phyloP scores from a whole-genome alignment of 1,140 invertebrate genomes.

The Papilio polyxenes region DNA sequence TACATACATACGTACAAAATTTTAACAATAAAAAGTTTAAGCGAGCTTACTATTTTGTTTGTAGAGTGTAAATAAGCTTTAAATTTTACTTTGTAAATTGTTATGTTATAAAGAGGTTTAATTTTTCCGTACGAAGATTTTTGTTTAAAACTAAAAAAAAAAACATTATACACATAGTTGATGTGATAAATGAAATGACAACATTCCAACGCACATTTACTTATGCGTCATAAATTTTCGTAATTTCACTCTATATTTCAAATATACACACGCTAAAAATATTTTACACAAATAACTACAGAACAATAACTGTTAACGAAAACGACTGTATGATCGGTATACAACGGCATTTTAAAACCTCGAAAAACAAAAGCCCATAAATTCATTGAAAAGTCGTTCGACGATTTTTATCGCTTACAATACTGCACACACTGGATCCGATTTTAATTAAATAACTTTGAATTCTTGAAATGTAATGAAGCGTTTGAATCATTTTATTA shows the following conservation, averaged over 20 bases:
- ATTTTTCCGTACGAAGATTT: neutral
- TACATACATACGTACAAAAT: slow-evolving; percentile 5
- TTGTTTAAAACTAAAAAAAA: neutral
- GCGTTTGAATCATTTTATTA: neutral
- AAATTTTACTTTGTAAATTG: neutral
- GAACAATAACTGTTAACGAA: slow-evolving; percentile 8
- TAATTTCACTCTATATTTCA: neutral
- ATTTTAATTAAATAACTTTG: slow-evolving; percentile 19
- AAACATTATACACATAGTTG: neutral
- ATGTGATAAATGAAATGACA: neutral
- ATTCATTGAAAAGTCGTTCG: slow-evolving; percentile 10
- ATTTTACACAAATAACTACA: slow-evolving; percentile 2
- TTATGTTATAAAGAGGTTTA: neutral
- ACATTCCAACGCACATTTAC: neutral
- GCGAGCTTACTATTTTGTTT: neutral
- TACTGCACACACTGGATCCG: neutral
- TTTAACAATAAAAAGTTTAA: slow-evolving; percentile 9
- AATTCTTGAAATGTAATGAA: neutral
- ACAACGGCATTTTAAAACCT: slow-evolving; percentile 25
- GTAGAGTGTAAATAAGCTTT: neutral
- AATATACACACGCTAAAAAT: neutral
- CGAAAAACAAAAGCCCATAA: slow-evolving; percentile 16
- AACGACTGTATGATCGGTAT: neutral
- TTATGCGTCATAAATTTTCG: neutral
- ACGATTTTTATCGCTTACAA: slow-evolving; percentile 18